Conservation (phyloP, 2,797 vertebrate genomes). For the Spinus olivaceus region DNA sequence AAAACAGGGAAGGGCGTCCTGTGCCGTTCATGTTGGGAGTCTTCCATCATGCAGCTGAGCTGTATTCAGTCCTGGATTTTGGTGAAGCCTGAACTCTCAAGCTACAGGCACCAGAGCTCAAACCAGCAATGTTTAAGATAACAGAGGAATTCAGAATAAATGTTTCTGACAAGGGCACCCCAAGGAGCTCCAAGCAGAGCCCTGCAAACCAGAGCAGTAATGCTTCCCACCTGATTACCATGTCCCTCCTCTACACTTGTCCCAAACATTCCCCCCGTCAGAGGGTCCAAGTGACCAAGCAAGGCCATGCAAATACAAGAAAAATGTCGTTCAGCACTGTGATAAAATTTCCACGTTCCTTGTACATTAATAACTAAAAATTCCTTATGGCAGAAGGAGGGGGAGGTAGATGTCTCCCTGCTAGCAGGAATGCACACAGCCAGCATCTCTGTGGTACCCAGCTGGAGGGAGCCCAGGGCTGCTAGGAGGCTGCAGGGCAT, state of each 20-base stretch:
- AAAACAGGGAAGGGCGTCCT: neutral
- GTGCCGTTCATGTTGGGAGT: neutral
- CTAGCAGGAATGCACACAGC: neutral
- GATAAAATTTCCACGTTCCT: neutral
- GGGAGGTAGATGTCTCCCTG: neutral
- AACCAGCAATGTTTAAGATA: neutral
- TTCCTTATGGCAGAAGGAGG: neutral
- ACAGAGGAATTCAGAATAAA: neutral
- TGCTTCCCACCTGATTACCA: neutral
- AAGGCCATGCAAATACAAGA: neutral
- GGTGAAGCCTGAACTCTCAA: neutral
- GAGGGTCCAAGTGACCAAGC: neutral
- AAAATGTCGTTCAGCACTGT: neutral
- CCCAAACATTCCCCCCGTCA: neutral
- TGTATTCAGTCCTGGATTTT: neutral
- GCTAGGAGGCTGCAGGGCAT: neutral
- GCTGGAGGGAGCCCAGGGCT: neutral
- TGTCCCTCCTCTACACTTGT: neutral
- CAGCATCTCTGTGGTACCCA: neutral
- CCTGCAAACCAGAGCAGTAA: neutral
- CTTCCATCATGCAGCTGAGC: neutral
- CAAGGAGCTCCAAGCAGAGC: neutral
- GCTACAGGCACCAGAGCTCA: neutral
- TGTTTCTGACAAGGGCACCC: neutral
- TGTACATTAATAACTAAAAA: neutral